Conservation (phyloP, 2,888 invertebrate species). For the Dendrolimus houi region DNA sequence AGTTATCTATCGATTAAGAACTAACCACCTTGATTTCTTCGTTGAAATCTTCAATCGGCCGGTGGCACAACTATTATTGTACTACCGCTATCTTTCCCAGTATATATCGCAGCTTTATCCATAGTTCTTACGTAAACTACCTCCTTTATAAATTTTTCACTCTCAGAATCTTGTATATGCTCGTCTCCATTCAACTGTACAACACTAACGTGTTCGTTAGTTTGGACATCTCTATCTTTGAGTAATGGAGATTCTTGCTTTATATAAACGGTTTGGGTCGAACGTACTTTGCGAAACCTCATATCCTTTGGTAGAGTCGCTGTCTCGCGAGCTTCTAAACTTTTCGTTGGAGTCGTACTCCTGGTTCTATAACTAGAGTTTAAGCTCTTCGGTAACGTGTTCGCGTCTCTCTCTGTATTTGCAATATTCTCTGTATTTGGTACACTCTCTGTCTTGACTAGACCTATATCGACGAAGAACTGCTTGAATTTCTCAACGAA, state of each 20-base stretch:
- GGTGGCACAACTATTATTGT: conserved; percentile 65
- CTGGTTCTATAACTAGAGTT: conserved; percentile 51
- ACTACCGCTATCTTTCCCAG: conserved; percentile 56
- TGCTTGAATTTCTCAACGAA: conserved; percentile 68
- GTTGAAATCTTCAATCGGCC: conserved; percentile 45
- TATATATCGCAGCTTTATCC: conserved; percentile 53
- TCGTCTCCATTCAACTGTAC: conserved; percentile 60
- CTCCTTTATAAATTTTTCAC: conserved; percentile 45
- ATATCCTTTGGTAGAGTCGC: conserved; percentile 66
- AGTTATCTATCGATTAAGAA: background rate
- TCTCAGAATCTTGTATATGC: conserved; percentile 32
- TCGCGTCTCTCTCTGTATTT: conserved; percentile 18
- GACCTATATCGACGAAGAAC: conserved; percentile 60
- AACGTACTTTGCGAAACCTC: conserved; percentile 59
- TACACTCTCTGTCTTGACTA: conserved; percentile 46
- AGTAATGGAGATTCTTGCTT: conserved; percentile 46
- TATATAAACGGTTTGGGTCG: conserved; percentile 63
- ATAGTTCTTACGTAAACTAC: conserved; percentile 49
- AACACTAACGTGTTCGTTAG: conserved; percentile 57
- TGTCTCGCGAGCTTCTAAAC: conserved; percentile 42
- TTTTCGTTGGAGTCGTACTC: conserved; percentile 42
- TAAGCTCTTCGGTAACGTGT: conserved; percentile 54
- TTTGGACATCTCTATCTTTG: conserved; percentile 33
- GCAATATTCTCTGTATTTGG: conserved; percentile 15
- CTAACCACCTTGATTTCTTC: background rate